Base-by-base conservation (phyloP, 2,113 vertebrate species). In the Podilymbus podiceps region DNA sequence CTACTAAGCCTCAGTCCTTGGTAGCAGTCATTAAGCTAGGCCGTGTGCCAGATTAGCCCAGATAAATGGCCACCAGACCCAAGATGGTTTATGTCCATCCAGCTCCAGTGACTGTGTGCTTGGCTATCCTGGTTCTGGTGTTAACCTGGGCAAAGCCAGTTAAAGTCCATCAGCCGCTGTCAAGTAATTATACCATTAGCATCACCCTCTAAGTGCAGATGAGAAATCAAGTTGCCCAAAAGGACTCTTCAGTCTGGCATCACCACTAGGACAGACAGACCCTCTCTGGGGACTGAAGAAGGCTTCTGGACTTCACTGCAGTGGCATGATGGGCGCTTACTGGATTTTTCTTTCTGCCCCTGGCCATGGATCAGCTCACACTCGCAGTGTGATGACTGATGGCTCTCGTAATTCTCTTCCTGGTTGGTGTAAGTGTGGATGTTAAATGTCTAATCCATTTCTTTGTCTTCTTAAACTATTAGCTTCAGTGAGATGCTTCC, bases 381-480 rank as follows among this genome's bases (percentile, higher is more conserved):
- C 28, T 23, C 6, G 1, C 46, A 30, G 5, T 22, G 53, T 55
- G 66, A 50, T 42, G 49, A 30, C 16, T 89, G 85, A 24, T 86
- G 47, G 42, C 46, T 91, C 62, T 66, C 11, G 7, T 89, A 82
- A 85, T 89, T 88, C 91, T 44, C 2, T 89, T 83, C 30, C 62
- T 85, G 23, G 15, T n/a, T 88, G 40, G 31, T 78, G 38, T 31
- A 80, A 64, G 49, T 74, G 60, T 93, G 94, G 88, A 69, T 88
- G 88, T 94, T 93, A 40, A 59, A 81, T 0, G 1, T 90, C 85
- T 76, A 72, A 92, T 93, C 83, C 50, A 33, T 85, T 95, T 89
- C 88, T 89, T 90, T 80, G 85, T 93, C 91, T 97, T 92, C 50
- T 83, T 95, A 63, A 96, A 74, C 9, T 89, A 18, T 87, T 89